These are phyloP conservation scores for Xiphophorus couchianus DNA, from an alignment of 2,113 vertebrate species.

Conservation along the genomic window DNA sequence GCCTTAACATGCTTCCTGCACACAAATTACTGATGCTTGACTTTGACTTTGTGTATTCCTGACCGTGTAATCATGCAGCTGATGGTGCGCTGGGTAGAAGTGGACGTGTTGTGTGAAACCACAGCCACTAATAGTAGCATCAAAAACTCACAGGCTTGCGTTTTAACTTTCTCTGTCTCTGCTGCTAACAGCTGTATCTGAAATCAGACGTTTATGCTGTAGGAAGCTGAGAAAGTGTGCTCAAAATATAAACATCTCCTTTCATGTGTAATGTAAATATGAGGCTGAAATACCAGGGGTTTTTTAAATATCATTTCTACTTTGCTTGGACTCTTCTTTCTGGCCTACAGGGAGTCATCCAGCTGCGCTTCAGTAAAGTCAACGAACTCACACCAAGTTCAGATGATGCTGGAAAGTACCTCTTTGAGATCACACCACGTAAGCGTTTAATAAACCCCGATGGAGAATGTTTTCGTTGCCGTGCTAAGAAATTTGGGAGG, in stretches of 20 bases:
- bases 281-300: neutral
- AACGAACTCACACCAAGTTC: slow-evolving; percentile 84
- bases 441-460: slow-evolving; percentile 40
- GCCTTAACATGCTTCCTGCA: slow-evolving; percentile 54
- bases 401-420: slow-evolving; percentile 89
- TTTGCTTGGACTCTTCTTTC: neutral
- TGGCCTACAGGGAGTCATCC: slow-evolving; percentile 84
- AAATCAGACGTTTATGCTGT: neutral
- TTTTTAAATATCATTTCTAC: neutral
- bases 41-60: neutral
- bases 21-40: slow-evolving; percentile 11
- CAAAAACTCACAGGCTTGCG: neutral
- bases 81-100: neutral
- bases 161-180: neutral
- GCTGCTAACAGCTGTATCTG: neutral
- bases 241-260: neutral
- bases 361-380: slow-evolving; percentile 86
- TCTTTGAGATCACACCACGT: slow-evolving; percentile 95
- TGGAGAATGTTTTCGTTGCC: neutral
- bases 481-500: neutral
- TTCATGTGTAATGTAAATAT: neutral
- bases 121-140: neutral
- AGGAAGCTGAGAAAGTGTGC: neutral
- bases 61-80: neutral
- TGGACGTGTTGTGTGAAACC: neutral